Base-by-base conservation (phyloP, 2,797 vertebrate genomes). In the Momotus momota region DNA sequence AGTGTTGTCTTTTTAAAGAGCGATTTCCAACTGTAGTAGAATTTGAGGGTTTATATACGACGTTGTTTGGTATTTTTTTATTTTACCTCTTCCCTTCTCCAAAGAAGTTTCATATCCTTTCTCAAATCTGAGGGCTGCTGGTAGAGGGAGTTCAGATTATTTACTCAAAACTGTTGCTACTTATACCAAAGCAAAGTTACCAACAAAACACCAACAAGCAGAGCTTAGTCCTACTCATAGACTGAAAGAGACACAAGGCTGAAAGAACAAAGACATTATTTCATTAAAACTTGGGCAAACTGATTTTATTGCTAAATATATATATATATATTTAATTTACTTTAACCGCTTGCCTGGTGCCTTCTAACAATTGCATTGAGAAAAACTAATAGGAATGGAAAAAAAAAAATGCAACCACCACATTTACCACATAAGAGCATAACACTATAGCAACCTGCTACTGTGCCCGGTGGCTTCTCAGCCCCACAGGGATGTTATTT, bases 401-500 rank as follows among this genome's bases (percentile, higher is more conserved):
- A 14, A 51, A 27, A 51, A 81, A 85, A 69, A 20, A 0, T 1
- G 0, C 29, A 48, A 9, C 9, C 3, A 25, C 4, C 65, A n/a
- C 38, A 40, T 17, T 67, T 45, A 72, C 61, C 49, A 23, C 6
- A 0, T 2, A n/a, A 46, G 70, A 49, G 21, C 6, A 2, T 20
- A 41, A 23, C 26, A 29, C 12, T 15, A 22, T 33, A 72, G 31
- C 46, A 79, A 29, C 11, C 29, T 10, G 31, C 43, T 23, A 2
- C n/a, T 23, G 38, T 20, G 29, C 49, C 55, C 0, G 0, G 22
- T 12, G 18, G n/a, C 43, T 69, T 18, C 55, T 55, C 65, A 54
- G n/a, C 16, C 54, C 7, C 2, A 19, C 5, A 0, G 6, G 3
- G 41, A 55, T 2, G 0, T 31, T 25, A 46, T 29, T 61, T 74